Evolutionary conservation across 2,888 invertebrate species (phyloP), one percentile per base, ranked within the genome.

Genomic region (Dromius quadrimaculatus): DNA sequence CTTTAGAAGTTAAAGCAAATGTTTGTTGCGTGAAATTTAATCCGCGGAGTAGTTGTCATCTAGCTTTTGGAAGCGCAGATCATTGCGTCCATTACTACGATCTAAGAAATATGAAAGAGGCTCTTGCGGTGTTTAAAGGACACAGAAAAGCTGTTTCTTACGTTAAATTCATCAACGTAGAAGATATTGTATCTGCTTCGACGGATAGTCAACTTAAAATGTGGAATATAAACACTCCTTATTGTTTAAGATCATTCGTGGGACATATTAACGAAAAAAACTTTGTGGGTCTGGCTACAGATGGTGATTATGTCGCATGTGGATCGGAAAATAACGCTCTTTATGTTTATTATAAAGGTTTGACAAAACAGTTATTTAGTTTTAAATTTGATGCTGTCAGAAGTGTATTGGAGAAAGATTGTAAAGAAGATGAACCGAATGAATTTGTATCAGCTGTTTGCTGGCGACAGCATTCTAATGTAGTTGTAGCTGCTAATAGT

Each of bases 41-140:
- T 81, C 94, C 94, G 0, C 85, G 88, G 72, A 93, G 92, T 73
- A 90, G 94, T 0, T 93, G 92, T 80, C 93, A 96, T 80, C 85
- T 97, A 71, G 95, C 96, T 1, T 97, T 96, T 84, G 97, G 97
- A 9, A 95, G 95, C n/a, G 97, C 97, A 19, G 97, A 97, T 84
- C 97, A 97, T 82, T 95, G 94, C 84, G 95, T 97, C 63, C 95
- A 97, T 82, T 96, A 97, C 81, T 97, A 96, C 82, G 97, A 97
- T 84, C 85, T 97, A 74, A 86, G 97, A 34, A 90, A 94, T 75
- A 90, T 93, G 78, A 89, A 92, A 71, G 89, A 91, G 73, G 91
- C 96, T 0, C 85, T 96, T 13, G 89, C 90, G 70, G 87, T 95
- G 8, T 93, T 97, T 80, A 90, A 91, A 76, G 95, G 96, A 32